phyloP scores from a whole-genome alignment of 2,113 vertebrate species.

The Crypturellus undulatus region DNA sequence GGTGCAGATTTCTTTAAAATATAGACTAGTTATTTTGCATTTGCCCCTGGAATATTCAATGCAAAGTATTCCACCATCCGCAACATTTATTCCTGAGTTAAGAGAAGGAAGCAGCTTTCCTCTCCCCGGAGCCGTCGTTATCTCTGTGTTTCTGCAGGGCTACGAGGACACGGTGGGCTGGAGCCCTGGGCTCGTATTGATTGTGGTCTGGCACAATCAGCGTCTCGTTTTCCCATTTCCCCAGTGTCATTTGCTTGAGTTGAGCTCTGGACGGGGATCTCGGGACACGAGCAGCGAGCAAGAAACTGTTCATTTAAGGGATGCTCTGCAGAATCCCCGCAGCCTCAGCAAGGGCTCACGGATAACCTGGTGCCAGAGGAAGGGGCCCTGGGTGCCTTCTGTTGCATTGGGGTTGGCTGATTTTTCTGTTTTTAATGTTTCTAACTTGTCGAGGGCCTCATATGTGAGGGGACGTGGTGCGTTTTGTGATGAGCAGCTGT shows the following conservation, averaged over 20 bases:
- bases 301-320: not conserved
- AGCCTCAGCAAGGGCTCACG: not conserved
- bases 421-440: not conserved
- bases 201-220: conserved; percentile 57
- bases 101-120: not conserved
- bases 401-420: not conserved
- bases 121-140: conserved; percentile 46
- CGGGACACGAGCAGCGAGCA: not conserved
- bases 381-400: not conserved
- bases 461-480: not conserved
- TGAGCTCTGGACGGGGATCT: not conserved
- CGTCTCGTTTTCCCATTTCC: conserved; percentile 7
- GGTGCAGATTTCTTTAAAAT: conserved; percentile 7
- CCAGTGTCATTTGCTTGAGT: not conserved
- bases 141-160: conserved; percentile 10
- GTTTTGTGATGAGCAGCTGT: not conserved
- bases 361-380: not conserved
- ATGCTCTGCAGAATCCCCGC: not conserved
- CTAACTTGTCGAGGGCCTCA: not conserved
- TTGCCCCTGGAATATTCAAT: conserved; percentile 1
- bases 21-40: conserved; percentile 31
- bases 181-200: conserved; percentile 28
- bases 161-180: conserved; percentile 22
- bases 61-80: not conserved
- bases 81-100: conserved; percentile 4